Base-by-base conservation (phyloP, 2,797 vertebrate species). In the Chromobotia macracanthus region DNA sequence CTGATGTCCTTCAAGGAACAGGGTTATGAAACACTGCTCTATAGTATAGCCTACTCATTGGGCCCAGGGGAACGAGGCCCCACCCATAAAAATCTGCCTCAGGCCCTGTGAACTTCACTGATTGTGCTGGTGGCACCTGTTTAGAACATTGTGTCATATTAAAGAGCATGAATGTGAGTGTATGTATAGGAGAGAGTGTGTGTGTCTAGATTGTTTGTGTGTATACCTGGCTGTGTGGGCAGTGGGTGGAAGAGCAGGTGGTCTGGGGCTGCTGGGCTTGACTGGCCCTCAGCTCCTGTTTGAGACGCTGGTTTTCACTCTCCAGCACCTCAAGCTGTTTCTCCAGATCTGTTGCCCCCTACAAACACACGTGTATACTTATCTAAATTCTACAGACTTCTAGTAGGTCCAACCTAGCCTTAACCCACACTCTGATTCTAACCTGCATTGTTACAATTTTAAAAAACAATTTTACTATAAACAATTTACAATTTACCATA, bases 291-390 rank as follows among this genome's bases (percentile, higher is more conserved):
- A 97, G 93, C 90, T 97, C 95, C 87, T 94, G 94, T 85, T 92
- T 95, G 87, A 99, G 90, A 44, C 88, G 94, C 89, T 95, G 90
- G 16, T 99, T 98, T 89, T 99, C 97, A 0, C 93, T 94, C 58
- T 89, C 90, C 90, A 98, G 91, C 83, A 96, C 92, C 89, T 97
- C 93, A 80, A 95, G 93, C 89, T 97, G 97, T 90, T 99, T 98
- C 93, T 98, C 97, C 70, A 91, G 84, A 83, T 98, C 96, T 0
- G 95, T 97, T 84, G 95, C 95, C 6, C 95, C 96, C 97, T 99
- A 15, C 13, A 87, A 56, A 70, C 11, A 31, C 31, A 31, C 1
- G 5, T 31, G 31, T 3, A 31, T 31, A 31, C 31, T 31, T 31
- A 31, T 31, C 1, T 31, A 31, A 3, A 31, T 31, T 31, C 31